Conservation (phyloP, 2,888 invertebrate genomes). For the Caenorhabditis sinica region DNA sequence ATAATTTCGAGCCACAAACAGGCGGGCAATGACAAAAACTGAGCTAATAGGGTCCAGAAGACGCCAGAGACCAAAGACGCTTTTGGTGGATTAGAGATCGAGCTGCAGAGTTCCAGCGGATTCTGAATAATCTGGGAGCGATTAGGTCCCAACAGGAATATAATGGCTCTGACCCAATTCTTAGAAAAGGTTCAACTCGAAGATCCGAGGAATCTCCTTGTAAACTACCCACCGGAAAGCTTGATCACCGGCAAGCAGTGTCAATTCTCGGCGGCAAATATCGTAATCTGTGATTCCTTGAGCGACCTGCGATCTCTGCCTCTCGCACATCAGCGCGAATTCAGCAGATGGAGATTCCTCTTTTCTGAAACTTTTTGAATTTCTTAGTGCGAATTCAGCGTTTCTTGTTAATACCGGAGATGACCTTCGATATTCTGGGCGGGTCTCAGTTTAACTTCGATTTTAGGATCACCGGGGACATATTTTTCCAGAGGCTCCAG, state of each 20-base stretch:
- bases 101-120: too few relatives aligned
- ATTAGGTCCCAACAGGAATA: too few relatives aligned
- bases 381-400: too few relatives aligned
- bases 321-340: constrained; percentile 70
- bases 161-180: too few relatives aligned
- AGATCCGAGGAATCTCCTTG: not conserved
- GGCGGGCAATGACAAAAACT: too few relatives aligned
- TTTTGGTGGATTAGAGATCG: too few relatives aligned
- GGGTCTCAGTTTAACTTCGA: constrained; percentile 16
- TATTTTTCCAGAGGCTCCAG: not conserved
- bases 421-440: constrained; percentile 21
- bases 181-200: too few relatives aligned
- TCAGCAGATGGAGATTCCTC: constrained; percentile 64
- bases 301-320: constrained; percentile 65
- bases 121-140: too few relatives aligned
- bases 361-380: constrained; percentile 20
- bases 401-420: constrained; percentile 27
- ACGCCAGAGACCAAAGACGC: too few relatives aligned
- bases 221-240: constrained; percentile 33
- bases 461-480: not conserved
- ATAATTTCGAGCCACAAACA: too few relatives aligned
- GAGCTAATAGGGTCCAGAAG: too few relatives aligned
- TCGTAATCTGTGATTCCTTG: constrained; percentile 68
- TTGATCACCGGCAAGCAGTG: constrained; percentile 65
- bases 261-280: constrained; percentile 13